Percentiles rank a stretch among this genome's conserved stretches.
Conservation (phyloP, 2,888 invertebrate species). For the Trissolcus brochymenae region DNA sequence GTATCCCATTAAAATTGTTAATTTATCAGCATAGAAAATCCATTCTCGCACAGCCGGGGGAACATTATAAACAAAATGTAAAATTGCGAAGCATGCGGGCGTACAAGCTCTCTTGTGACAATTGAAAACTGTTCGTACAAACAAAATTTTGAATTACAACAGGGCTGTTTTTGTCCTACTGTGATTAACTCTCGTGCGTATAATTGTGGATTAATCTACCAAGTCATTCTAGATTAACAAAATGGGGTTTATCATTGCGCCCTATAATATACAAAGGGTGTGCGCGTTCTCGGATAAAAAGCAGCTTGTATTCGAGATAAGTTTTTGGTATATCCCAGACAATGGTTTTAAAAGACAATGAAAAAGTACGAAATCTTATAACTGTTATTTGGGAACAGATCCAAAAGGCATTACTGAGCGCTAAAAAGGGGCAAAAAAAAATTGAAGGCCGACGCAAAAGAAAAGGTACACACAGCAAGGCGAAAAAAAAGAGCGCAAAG, state of each 20-base stretch:
- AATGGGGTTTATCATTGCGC: constrained; percentile 10
- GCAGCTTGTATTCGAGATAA: constrained; percentile 22
- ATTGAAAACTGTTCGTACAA: too few relatives aligned
- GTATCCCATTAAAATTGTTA: too few relatives aligned
- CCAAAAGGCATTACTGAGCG: constrained; percentile 33
- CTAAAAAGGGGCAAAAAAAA: constrained; percentile 26
- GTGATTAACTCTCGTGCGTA: too few relatives aligned
- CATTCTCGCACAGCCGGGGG: too few relatives aligned
- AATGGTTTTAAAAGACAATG: constrained; percentile 39
- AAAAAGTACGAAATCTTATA: constrained; percentile 35
- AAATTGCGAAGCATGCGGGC: too few relatives aligned
- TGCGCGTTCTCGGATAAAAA: constrained; percentile 11
- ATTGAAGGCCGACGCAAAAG: constrained; percentile 17
- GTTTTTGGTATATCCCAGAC: constrained; percentile 19
- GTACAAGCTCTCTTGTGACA: too few relatives aligned
- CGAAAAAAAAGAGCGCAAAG: not conserved
- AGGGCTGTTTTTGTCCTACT: too few relatives aligned
- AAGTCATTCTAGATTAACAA: not conserved
- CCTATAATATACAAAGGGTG: constrained; percentile 18
- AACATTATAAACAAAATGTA: too few relatives aligned
- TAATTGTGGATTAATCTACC: not conserved
- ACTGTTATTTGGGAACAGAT: constrained; percentile 38
- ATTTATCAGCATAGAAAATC: too few relatives aligned
- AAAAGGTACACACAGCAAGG: not conserved
- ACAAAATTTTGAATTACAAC: too few relatives aligned